Conservation (phyloP, 2,113 vertebrate species). For the Bos javanicus region DNA sequence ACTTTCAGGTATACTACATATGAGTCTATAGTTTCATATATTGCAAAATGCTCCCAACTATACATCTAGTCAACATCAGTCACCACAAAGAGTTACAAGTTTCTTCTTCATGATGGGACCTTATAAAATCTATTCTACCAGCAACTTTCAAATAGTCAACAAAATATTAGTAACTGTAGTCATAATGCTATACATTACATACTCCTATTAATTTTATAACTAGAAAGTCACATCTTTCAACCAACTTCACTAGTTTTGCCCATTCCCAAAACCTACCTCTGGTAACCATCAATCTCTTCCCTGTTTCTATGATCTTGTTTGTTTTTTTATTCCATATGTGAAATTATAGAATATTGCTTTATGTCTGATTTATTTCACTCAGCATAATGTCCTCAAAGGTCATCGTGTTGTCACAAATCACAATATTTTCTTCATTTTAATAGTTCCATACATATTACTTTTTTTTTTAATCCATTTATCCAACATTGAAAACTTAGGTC, state of each 20-base stretch:
- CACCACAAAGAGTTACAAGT: neutral
- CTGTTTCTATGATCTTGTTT: neutral
- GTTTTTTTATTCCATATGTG: neutral
- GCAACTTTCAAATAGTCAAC: neutral
- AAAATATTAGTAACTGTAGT: neutral
- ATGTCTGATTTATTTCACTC: neutral
- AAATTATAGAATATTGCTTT: neutral
- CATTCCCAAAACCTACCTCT: neutral
- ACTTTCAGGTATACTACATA: neutral
- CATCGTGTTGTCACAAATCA: neutral
- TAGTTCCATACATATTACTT: neutral
- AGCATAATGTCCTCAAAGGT: neutral
- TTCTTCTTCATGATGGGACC: neutral
- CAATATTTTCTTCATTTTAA: neutral
- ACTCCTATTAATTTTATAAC: neutral
- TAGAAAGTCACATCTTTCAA: neutral
- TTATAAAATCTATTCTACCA: neutral
- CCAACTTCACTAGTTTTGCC: neutral
- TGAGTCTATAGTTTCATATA: neutral
- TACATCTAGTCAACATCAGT: neutral
- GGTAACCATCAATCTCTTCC: neutral
- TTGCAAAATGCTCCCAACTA: neutral
- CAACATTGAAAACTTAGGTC: neutral
- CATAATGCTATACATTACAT: neutral
- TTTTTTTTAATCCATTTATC: neutral